phyloP scores from a whole-genome alignment of 2,797 vertebrate genomes.

The Oreochromis mossambicus region DNA sequence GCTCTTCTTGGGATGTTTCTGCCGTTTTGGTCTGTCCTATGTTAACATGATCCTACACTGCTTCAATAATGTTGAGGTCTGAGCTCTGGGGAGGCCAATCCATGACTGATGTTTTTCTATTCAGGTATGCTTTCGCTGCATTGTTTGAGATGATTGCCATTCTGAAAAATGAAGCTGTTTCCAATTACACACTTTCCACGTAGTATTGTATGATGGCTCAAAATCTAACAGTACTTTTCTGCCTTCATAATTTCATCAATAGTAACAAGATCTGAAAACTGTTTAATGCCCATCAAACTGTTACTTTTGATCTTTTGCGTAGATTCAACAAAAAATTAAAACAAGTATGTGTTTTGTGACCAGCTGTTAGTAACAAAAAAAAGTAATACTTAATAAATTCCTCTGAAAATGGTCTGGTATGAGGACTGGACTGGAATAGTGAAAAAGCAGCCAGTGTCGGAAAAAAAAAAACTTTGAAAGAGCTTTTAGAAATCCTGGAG shows the following conservation, averaged over 20 bases:
- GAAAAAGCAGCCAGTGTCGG: background rate
- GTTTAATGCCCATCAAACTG: background rate
- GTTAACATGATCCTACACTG: background rate
- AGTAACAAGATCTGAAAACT: background rate
- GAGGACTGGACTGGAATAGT: background rate
- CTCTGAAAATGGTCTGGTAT: too few species aligned
- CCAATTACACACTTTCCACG: background rate
- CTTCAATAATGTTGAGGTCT: background rate
- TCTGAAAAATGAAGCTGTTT: background rate
- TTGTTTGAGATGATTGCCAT: background rate
- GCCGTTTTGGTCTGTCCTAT: background rate
- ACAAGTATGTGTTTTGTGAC: background rate
- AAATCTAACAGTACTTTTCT: background rate
- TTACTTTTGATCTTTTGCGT: background rate
- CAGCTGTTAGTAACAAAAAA: background rate
- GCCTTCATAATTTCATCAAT: background rate
- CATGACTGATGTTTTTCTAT: background rate
- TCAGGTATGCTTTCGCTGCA: background rate
- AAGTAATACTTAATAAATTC: too few species aligned
- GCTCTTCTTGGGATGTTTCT: background rate
- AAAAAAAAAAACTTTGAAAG: background rate
- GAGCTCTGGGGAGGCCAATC: background rate
- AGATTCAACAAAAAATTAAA: background rate
- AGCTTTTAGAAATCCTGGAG: background rate
- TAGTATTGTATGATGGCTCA: background rate